Evolutionary conservation across 2,113 vertebrate species (phyloP), one percentile per base, ranked within the genome.

Genomic region (Penelope pileata): DNA sequence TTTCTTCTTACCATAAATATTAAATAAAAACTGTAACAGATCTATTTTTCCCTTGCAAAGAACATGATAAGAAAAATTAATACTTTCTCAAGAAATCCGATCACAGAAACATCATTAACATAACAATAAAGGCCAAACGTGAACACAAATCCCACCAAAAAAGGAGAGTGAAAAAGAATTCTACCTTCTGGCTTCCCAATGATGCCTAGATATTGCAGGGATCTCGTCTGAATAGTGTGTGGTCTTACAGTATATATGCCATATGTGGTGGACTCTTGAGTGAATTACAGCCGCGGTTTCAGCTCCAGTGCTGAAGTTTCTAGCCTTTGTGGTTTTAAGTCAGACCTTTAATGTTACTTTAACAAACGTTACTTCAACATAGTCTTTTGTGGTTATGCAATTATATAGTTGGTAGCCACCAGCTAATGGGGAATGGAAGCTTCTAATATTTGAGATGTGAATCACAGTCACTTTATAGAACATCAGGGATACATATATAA

Each of bases 381-480:
- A 96, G 96, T 97, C 97, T 97, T 98, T 98, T 98, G 98, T 97
- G 98, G 98, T 98, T 97, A 97, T 96, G 96, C 97, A 98, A 98
- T 98, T 98, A 98, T 97, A 98, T 90, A 98, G 97, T 96, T 96
- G 95, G 97, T 98, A 97, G 96, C 97, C 97, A 97, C 97, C 92
- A 95, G 75, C 96, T 89, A 94, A 96, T 96, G 95, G 93, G 92
- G 95, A 98, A 93, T 98, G 97, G 97, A 98, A 98, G 97, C 94
- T 96, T 98, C 97, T 97, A 97, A 98, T 98, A 98, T 97, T 98
- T 96, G 94, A 89, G 91, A 97, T 97, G 97, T 96, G 97, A 98
- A 97, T 98, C 98, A 97, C 94, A 96, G 96, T 93, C 86, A 96
- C 97, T 98, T 97, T 95, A 92, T 62, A 95, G 94, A 97, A 96